These are phyloP conservation scores for Cheiracanthium punctorium DNA, from an alignment of 2,888 invertebrate genomes.

Conservation along the genomic window DNA sequence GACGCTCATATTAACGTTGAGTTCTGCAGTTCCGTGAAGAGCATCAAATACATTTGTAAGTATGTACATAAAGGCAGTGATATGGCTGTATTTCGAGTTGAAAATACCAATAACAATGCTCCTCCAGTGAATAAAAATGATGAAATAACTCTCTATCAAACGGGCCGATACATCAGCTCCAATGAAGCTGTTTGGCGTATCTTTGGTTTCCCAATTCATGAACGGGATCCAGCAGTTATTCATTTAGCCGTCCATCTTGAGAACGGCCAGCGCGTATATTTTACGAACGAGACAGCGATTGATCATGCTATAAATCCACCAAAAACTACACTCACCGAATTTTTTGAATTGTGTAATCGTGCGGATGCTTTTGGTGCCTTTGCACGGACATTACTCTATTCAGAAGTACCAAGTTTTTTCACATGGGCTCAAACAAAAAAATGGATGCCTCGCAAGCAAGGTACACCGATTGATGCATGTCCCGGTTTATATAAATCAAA, in stretches of 20 bases:
- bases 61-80: constrained; percentile 28
- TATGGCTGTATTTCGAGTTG: constrained; percentile 34
- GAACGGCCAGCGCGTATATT: constrained; percentile 61
- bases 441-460: constrained; percentile 52
- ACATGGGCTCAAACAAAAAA: constrained; percentile 29
- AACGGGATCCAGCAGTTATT: constrained; percentile 71
- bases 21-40: constrained; percentile 30
- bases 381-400: constrained; percentile 15
- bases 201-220: constrained; percentile 72
- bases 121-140: constrained; percentile 12
- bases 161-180: constrained; percentile 20
- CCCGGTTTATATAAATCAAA: constrained; percentile 18
- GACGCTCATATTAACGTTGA: constrained; percentile 28
- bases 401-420: not conserved
- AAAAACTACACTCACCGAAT: constrained; percentile 1
- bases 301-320: not conserved
- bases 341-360: not conserved
- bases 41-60: constrained; percentile 31
- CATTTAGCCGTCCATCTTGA: constrained; percentile 31
- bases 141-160: constrained; percentile 6
- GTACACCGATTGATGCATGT: constrained; percentile 33
- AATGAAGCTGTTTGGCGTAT: constrained; percentile 4
- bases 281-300: not conserved
- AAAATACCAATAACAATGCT: constrained; percentile 18
- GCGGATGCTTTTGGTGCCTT: constrained; percentile 57